Base-by-base conservation (phyloP, 1,140 invertebrate species). In the Augochlora pura region DNA sequence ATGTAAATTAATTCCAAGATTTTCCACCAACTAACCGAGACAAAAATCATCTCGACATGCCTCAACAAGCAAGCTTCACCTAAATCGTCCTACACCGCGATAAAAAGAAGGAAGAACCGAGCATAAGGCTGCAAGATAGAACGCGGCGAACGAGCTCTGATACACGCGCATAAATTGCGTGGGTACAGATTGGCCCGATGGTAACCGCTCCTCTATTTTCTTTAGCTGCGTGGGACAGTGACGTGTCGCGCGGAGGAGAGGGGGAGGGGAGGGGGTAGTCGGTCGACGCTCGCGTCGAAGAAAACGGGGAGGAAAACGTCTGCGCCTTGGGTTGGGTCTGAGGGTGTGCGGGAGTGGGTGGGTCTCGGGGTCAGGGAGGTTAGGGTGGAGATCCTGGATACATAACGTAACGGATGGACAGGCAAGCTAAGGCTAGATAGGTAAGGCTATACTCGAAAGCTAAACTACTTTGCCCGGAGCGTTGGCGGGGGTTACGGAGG, bases 381-480 rank as follows among this genome's bases (percentile, higher is more conserved):
- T 81, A 83, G 77, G 77, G 72, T 80, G 81, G 84, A n/a, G n/a
- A 88, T 85, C 83, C 63, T 84, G 81, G 80, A 87, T 89, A 87
- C 83, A 88, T 87, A 89, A 86, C 84, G 82, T 81, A 87, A 85
- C 85, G 86, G 87, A 88, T 86, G 87, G 86, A 89, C 88, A 87
- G 86, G 83, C 83, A 84, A 85, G 78, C 88, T 87, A 84, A 84
- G 83, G 85, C 77, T 82, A 73, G 83, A 88, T 88, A 80, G 85
- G 87, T 85, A 88, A 88, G 82, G 82, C 87, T 88, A 87, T 88
- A 88, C 87, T 85, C 80, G 78, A 81, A 87, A 87, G 88, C 87
- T 89, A 88, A 89, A 89, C 88, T 88, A 89, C 87, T 89, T 89
- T 89, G 83, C 84, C 84, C 74, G 23, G 70, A 85, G 81, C 86